phyloP scores from a whole-genome alignment of 2,888 invertebrate species.

The Sinotaia quadrata region DNA sequence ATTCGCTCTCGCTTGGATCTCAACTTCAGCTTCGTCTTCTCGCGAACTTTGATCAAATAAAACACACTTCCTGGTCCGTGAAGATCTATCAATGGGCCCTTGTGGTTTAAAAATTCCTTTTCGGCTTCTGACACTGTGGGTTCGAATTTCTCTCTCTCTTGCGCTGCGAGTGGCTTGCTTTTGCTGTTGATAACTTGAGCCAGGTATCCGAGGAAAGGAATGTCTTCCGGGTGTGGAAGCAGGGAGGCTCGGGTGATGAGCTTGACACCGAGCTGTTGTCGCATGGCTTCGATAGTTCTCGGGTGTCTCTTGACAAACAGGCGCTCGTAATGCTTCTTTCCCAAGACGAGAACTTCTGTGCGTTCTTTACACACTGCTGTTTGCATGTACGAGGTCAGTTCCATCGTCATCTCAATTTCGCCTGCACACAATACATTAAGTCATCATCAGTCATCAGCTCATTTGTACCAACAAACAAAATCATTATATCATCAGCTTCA shows the following conservation, averaged over 20 bases:
- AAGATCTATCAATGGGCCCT: constrained; percentile 65
- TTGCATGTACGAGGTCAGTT: constrained; percentile 67
- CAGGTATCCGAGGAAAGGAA: constrained; percentile 59
- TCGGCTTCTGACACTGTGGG: constrained; percentile 56
- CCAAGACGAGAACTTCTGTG: constrained; percentile 69
- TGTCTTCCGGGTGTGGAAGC: constrained; percentile 46
- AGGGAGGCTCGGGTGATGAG: constrained; percentile 54
- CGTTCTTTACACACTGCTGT: constrained; percentile 66
- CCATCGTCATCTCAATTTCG: constrained; percentile 66
- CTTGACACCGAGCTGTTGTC: constrained; percentile 58
- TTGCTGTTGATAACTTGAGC: constrained; percentile 42
- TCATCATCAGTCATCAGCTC: too few species aligned
- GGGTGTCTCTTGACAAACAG: constrained; percentile 67
- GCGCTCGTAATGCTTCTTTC: constrained; percentile 70
- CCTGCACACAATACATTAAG: constrained; percentile 10
- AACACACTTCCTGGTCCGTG: constrained; percentile 70
- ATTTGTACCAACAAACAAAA: too few species aligned
- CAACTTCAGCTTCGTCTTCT: constrained; percentile 38
- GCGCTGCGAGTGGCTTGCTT: constrained; percentile 38
- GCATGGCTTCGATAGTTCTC: constrained; percentile 67
- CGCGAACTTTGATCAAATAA: constrained; percentile 57
- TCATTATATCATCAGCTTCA: too few species aligned
- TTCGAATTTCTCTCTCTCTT: constrained; percentile 38
- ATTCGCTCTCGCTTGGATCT: constrained; percentile 32
- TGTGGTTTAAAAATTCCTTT: constrained; percentile 58